Conservation (phyloP, 2,113 vertebrate species). For the Podocnemis expansa region DNA sequence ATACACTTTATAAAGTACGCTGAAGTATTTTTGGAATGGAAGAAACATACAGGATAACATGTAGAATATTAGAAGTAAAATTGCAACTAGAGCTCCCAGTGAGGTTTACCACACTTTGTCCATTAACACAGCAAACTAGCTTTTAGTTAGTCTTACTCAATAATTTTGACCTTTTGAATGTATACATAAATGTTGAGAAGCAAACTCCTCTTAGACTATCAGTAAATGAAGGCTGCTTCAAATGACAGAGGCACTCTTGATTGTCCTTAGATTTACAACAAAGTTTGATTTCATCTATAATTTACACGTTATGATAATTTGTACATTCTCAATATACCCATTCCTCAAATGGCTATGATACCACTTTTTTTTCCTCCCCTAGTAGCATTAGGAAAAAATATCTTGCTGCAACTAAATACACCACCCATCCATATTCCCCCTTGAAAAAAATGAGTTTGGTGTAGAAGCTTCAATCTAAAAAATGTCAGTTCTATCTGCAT, state of each 20-base stretch:
- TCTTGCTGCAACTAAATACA: not conserved
- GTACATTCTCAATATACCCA: constrained; percentile 36
- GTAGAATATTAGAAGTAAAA: not conserved
- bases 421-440: constrained; percentile 13
- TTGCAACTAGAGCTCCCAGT: constrained; percentile 34
- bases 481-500: not conserved
- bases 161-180: constrained; percentile 49
- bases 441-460: not conserved
- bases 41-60: not conserved
- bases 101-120: constrained; percentile 7
- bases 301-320: constrained; percentile 11
- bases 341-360: constrained; percentile 49
- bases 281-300: constrained; percentile 44
- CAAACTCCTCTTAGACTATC: not conserved
- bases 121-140: not conserved
- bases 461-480: constrained; percentile 25
- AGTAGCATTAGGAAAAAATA: constrained; percentile 44
- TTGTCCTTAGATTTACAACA: constrained; percentile 48
- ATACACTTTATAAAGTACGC: not conserved
- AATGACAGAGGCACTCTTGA: constrained; percentile 9
- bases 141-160: constrained; percentile 40
- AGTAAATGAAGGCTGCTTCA: not conserved
- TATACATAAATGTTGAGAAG: constrained; percentile 50
- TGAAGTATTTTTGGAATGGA: not conserved
- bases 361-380: no score